Conservation (phyloP, 2,797 vertebrate genomes). For the Salarias fasciatus region DNA sequence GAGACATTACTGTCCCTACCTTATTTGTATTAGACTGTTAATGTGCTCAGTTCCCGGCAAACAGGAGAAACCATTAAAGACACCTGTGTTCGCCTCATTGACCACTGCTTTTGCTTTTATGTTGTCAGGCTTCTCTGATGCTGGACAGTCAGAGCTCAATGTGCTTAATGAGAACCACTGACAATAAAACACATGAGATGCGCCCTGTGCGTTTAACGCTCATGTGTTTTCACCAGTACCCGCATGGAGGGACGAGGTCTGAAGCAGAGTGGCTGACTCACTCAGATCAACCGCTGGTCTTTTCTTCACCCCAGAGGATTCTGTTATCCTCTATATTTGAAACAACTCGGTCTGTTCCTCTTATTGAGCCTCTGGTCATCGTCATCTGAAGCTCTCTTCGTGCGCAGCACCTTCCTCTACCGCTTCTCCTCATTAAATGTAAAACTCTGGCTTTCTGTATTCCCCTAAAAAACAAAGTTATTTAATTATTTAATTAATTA, state of each 20-base stretch:
- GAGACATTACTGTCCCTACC: no score
- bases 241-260: conserved; percentile 4
- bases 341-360: conserved; percentile 19
- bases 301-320: conserved; percentile 43
- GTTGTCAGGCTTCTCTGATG: not conserved
- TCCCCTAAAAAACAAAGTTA: no score
- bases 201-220: not conserved
- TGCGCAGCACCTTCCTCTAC: conserved; percentile 8
- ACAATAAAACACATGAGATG: not conserved
- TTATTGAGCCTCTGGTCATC: not conserved
- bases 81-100: not conserved
- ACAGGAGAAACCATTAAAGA: no score
- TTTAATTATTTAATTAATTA: no score
- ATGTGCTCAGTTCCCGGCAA: not conserved
- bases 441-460: not conserved
- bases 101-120: not conserved
- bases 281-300: conserved; percentile 32
- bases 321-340: conserved; percentile 42
- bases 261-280: conserved; percentile 36
- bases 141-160: not conserved
- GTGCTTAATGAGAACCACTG: conserved; percentile 22
- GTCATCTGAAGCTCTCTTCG: not conserved
- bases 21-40: not conserved
- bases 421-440: conserved; percentile 9
- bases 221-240: conserved; percentile 6